A percentile compares a stretch with the other conserved stretches of the same genome.
phyloP scores from a whole-genome alignment of 2,797 vertebrate genomes.

The Pseudotriccus pelzelni region DNA sequence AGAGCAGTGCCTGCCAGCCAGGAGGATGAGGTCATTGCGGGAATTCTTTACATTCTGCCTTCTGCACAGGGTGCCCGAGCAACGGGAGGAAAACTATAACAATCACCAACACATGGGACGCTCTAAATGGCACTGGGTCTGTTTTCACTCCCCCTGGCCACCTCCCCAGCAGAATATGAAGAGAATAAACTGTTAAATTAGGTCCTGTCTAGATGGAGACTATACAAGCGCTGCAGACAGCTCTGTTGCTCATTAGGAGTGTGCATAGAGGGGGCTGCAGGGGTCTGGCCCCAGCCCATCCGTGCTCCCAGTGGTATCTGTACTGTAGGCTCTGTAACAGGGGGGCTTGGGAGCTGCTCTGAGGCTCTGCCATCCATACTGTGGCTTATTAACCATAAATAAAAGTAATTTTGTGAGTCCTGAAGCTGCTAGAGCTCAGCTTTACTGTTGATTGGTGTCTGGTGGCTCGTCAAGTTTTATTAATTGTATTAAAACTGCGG shows the following conservation, averaged over 20 bases:
- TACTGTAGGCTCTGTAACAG: background rate
- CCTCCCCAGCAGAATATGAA: background rate
- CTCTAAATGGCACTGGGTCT: background rate
- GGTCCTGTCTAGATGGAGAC: background rate
- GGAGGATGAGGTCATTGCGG: conserved; percentile 5
- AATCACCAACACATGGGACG: background rate
- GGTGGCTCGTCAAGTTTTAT: conserved; percentile 47
- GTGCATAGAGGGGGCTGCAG: background rate
- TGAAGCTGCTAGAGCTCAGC: conserved; percentile 1
- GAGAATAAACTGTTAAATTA: conserved; percentile 8
- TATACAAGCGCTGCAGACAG: background rate
- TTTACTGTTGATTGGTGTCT: conserved; percentile 34
- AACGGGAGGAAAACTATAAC: background rate
- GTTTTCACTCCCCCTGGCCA: background rate
- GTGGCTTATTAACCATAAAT: conserved; percentile 44
- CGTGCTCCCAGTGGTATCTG: background rate
- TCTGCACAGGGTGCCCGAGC: background rate
- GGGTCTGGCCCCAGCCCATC: background rate
- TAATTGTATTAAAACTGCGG: conserved; percentile 37
- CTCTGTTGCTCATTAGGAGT: background rate
- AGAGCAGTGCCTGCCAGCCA: background rate
- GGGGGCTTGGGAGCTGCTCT: background rate
- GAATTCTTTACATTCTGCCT: conserved; percentile 44
- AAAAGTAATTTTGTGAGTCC: background rate
- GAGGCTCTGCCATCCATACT: conserved; percentile 42